These are phyloP conservation scores for Cynodonichthys magdalenae DNA, from an alignment of 2,797 vertebrate species.

Conservation along the genomic window DNA sequence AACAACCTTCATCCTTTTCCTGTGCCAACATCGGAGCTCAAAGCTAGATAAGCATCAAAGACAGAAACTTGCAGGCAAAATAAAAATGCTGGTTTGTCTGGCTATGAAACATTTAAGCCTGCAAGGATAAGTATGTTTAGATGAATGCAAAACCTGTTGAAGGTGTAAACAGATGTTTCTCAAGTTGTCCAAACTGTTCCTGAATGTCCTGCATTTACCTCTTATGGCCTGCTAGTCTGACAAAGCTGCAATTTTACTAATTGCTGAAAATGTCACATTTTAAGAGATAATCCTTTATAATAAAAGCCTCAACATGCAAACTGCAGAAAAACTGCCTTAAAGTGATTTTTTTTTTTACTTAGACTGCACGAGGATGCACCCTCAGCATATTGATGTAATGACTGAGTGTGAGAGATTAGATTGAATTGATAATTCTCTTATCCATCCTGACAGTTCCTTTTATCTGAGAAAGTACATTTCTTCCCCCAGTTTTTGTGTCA, in stretches of 20 bases:
- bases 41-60: slow-evolving; percentile 33
- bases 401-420: slow-evolving; percentile 52
- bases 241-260: slow-evolving; percentile 22
- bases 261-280: slow-evolving; percentile 55
- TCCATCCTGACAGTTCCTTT: slow-evolving; percentile 49
- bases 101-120: slow-evolving; percentile 53
- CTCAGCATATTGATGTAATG: slow-evolving; percentile 48
- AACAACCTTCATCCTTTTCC: slow-evolving; percentile 48
- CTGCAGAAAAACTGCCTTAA: slow-evolving; percentile 34
- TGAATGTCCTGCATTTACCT: slow-evolving; percentile 26
- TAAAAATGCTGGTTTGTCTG: slow-evolving; percentile 46
- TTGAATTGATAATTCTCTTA: slow-evolving; percentile 55
- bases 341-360: slow-evolving; percentile 47
- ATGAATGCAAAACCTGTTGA: slow-evolving; percentile 35
- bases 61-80: slow-evolving; percentile 36
- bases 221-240: slow-evolving; percentile 2
- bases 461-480: slow-evolving; percentile 31
- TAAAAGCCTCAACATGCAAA: slow-evolving; percentile 30
- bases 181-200: slow-evolving; percentile 34
- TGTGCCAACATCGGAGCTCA: slow-evolving; percentile 23
- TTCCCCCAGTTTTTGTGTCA: slow-evolving; percentile 39
- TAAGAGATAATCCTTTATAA: slow-evolving; percentile 42
- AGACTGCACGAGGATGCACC: slow-evolving; percentile 35
- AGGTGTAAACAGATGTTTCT: slow-evolving; percentile 27
- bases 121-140: slow-evolving; percentile 35